Conservation (phyloP, 2,113 vertebrate species). For the Scopus umbretta region DNA sequence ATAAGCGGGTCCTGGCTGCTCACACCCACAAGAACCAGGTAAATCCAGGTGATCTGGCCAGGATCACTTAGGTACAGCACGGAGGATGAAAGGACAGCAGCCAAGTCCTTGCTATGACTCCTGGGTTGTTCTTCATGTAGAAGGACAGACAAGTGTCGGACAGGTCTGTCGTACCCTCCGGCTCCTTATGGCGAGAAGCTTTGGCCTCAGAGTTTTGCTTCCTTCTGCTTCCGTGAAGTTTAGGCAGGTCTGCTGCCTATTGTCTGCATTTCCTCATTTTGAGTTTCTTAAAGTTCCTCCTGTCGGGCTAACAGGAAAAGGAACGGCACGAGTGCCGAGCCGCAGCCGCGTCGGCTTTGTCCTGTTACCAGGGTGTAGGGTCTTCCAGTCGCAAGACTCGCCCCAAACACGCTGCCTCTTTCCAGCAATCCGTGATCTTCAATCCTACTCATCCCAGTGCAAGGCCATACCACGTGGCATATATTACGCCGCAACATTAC, state of each 20-base stretch:
- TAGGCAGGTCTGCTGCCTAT: neutral
- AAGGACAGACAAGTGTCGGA: neutral
- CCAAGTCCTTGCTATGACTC: neutral
- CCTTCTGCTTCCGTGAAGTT: neutral
- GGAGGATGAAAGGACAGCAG: neutral
- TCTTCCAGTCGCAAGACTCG: neutral
- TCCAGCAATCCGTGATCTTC: neutral
- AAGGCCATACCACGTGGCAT: neutral
- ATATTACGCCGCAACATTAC: accelerated
- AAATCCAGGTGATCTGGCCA: neutral
- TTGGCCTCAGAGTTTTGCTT: neutral
- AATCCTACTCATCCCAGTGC: neutral
- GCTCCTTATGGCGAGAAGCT: neutral
- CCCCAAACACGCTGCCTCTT: neutral
- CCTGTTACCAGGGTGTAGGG: neutral
- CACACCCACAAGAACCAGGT: neutral
- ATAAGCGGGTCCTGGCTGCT: neutral
- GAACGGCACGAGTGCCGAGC: accelerated
- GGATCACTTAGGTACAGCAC: neutral
- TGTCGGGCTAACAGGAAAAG: neutral
- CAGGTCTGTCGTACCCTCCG: neutral
- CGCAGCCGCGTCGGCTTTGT: accelerated
- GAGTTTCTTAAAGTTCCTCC: neutral
- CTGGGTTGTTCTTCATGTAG: neutral
- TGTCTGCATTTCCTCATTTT: neutral